Evolutionary conservation across 1,140 invertebrate species (phyloP), one percentile per base, ranked within the genome.

Genomic region (honey bee (Apis mellifera)): DNA sequence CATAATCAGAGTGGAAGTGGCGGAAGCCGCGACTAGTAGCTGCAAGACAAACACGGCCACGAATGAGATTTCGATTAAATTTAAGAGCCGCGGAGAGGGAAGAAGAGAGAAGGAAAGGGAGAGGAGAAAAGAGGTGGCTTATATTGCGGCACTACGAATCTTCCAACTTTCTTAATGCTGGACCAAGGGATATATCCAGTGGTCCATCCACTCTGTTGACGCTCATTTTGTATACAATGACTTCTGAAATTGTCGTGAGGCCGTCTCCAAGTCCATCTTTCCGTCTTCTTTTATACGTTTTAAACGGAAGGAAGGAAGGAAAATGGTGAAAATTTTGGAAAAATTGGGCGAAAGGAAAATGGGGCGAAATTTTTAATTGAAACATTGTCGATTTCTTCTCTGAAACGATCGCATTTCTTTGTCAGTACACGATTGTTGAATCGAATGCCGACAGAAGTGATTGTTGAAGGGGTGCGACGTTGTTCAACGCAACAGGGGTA

Each of bases 61-160:
- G 76, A 87, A 87, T 85, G 79, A 88, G 76, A 85, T 85, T 69
- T 84, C 72, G 86, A 88, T 88, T 75, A 87, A 84, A 84, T 86
- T 86, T 88, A 79, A 66, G 78, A 69, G 73, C 50, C 48, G 54
- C 32, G 23, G 62, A 32, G 32, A 7, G 32, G 5, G 32, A 42
- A 42, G 3, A 42, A 42, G 32, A 42, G 32, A 42, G 32, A 42
- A 2, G 5, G 32, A 42, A 7, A 42, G 5, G 7, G 32, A 42
- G 5, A 0, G 0, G 32, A 42, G 32, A 42, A 42, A 32, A 75
- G 73, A 57, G 23, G 50, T 77, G 55, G 42, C 54, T 86, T 64
- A 70, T 78, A 83, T 83, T 68, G 52, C 13, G 59, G 57, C 32
- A 26, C 57, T 72, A n/a, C 32, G 48, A 81, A 84, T 84, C 69